These are phyloP conservation scores for Ctenopoma kingsleyae DNA, from an alignment of 2,797 vertebrate species.

Conservation along the genomic window DNA sequence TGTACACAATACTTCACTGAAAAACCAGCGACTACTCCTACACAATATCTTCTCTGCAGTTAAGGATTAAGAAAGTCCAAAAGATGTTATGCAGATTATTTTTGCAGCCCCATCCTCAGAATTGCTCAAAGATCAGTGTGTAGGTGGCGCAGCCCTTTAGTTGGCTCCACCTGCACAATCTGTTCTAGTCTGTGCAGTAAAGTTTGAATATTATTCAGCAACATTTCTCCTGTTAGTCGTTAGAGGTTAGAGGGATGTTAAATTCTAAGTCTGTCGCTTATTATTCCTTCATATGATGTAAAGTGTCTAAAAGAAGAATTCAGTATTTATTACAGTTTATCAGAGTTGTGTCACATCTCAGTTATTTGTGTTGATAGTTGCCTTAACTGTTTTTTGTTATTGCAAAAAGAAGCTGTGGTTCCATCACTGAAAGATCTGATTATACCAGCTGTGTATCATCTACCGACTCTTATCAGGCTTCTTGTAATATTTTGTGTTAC, in stretches of 20 bases:
- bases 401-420: background rate
- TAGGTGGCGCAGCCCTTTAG: background rate
- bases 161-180: background rate
- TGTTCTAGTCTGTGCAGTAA: background rate
- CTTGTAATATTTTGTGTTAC: background rate
- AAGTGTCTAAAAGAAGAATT: background rate
- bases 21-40: no score
- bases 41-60: no score
- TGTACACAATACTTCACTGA: no score
- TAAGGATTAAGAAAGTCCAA: no score
- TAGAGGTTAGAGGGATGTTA: no score
- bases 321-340: background rate
- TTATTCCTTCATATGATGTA: background rate
- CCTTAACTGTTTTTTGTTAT: background rate
- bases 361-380: background rate
- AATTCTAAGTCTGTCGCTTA: background rate
- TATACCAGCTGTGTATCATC: background rate
- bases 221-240: background rate
- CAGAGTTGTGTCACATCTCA: background rate
- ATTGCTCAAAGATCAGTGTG: constrained; percentile 9
- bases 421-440: background rate
- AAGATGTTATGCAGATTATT: no score
- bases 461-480: background rate
- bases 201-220: constrained; percentile 5
- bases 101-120: no score